Percentiles rank a stretch among this genome's conserved stretches.
These are phyloP conservation scores for Sebastes taczanowskii DNA, from an alignment of 2,797 vertebrate genomes.

Conservation along the genomic window DNA sequence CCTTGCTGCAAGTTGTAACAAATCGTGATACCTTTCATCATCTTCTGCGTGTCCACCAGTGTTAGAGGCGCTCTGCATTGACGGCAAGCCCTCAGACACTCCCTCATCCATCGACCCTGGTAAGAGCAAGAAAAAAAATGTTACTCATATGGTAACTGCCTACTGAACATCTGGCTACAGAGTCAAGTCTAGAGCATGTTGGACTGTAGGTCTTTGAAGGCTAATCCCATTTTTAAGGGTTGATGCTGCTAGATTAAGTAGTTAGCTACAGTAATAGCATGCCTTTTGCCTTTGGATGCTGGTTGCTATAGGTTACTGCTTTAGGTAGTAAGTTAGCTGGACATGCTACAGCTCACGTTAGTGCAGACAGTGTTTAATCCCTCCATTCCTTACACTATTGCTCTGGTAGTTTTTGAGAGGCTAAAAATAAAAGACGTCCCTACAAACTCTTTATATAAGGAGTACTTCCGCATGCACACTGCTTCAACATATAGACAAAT, in stretches of 20 bases:
- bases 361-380: no score
- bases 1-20: conserved; percentile 50
- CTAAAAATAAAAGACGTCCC: no score
- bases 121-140: conserved; percentile 42
- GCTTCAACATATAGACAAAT: no score
- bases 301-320: no score
- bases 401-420: no score
- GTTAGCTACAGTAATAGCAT: background rate
- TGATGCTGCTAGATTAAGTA: background rate
- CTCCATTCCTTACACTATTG: no score
- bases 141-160: background rate
- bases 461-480: no score
- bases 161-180: background rate
- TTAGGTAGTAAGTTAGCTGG: no score
- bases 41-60: conserved; percentile 89
- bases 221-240: conserved; percentile 21
- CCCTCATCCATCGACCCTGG: conserved; percentile 94
- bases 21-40: conserved; percentile 83
- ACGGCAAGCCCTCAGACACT: conserved; percentile 90
- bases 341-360: no score
- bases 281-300: no score
- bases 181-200: background rate
- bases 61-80: conserved; percentile 88
- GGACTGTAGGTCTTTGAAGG: conserved; percentile 12
- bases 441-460: no score